Evolutionary conservation across 2,888 invertebrate genomes (phyloP).

Genomic region (Myopa tessellatipennis): DNA sequence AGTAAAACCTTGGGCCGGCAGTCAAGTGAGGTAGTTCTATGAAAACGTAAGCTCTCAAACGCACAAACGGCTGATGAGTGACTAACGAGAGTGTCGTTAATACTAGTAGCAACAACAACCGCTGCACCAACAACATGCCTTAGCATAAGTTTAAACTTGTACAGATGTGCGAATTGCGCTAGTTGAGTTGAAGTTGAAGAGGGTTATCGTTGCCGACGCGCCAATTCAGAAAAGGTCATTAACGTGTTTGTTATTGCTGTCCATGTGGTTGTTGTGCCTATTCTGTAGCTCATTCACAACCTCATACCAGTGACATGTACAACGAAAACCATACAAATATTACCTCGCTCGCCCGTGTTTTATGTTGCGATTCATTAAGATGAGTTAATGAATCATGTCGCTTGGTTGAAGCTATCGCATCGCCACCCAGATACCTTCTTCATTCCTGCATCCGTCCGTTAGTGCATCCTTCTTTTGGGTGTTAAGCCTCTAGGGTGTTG

Average conservation of each 20-base stretch:
- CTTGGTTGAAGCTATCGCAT: not conserved
- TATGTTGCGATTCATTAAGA: constrained; percentile 11
- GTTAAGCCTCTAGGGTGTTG: not conserved
- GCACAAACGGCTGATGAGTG: not conserved
- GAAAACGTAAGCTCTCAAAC: not conserved
- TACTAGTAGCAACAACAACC: constrained; percentile 11
- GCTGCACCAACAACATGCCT: constrained; percentile 22
- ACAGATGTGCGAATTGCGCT: constrained; percentile 18
- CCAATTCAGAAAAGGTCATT: constrained; percentile 44
- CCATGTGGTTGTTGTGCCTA: constrained; percentile 5
- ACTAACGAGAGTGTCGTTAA: not conserved
- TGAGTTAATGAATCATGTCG: constrained; percentile 24
- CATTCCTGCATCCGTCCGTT: not conserved
- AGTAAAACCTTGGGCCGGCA: not conserved
- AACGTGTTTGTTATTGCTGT: constrained; percentile 25
- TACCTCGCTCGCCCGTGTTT: not conserved
- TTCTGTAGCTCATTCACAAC: not conserved
- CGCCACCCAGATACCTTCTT: not conserved
- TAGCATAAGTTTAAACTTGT: constrained; percentile 33
- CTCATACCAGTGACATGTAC: not conserved
- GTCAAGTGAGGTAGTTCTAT: constrained; percentile 7
- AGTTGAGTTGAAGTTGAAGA: constrained; percentile 6
- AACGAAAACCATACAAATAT: not conserved
- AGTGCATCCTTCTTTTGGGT: too few relatives aligned
- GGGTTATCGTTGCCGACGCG: constrained; percentile 15